A percentile compares a stretch with the other conserved stretches of the same genome.
Evolutionary conservation across 2,797 vertebrate genomes (phyloP).

Genomic region (Furcifer pardalis): DNA sequence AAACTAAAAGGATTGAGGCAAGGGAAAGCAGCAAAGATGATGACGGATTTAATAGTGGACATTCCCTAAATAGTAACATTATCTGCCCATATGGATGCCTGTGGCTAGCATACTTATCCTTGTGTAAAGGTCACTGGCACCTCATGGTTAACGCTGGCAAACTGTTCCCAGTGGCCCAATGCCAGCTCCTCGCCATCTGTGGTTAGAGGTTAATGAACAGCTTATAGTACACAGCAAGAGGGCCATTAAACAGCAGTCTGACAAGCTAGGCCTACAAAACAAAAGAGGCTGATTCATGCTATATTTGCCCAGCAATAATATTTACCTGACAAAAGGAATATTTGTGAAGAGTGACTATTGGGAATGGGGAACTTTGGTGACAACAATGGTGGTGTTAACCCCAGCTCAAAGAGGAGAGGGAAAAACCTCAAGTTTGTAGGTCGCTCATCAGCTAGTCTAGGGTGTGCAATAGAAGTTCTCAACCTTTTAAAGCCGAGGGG

Average conservation of each 20-base stretch:
- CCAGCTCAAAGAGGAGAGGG: neutral
- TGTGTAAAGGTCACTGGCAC: conserved; percentile 3
- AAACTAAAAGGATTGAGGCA: neutral
- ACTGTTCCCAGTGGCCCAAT: conserved; percentile 34
- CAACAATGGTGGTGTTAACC: neutral
- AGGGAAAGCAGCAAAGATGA: neutral
- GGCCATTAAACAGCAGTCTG: conserved; percentile 40
- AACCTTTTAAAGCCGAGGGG: too few species aligned
- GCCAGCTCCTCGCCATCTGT: conserved; percentile 44
- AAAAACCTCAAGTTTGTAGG: neutral
- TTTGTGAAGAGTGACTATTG: conserved; percentile 19
- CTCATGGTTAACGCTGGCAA: conserved; percentile 21
- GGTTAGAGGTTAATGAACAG: conserved; percentile 45
- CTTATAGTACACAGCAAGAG: conserved; percentile 33
- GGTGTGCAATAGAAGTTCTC: too few species aligned
- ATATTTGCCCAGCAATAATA: conserved; percentile 38
- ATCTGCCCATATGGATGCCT: neutral
- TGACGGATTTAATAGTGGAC: neutral
- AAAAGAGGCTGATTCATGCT: conserved; percentile 31
- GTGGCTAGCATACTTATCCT: neutral
- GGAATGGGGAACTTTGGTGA: neutral
- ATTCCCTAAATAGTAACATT: neutral
- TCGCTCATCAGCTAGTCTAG: neutral
- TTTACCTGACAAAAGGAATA: conserved; percentile 25
- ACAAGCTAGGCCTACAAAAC: conserved; percentile 30